Percentiles rank a stretch among this genome's conserved stretches.
These are phyloP conservation scores for Chunga burmeisteri DNA, from an alignment of 2,113 vertebrate genomes.

Conservation along the genomic window DNA sequence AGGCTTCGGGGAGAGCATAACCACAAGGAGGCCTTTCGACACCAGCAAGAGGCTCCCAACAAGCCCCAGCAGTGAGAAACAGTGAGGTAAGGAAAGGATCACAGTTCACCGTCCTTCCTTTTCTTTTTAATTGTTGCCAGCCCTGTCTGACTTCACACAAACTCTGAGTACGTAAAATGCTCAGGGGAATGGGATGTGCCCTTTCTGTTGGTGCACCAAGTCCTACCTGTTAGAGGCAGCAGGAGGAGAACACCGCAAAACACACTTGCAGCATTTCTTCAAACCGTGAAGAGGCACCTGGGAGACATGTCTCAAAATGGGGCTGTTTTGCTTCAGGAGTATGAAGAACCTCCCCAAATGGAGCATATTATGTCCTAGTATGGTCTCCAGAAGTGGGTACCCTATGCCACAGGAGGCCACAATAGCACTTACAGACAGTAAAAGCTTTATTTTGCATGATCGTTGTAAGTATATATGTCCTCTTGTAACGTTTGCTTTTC, in stretches of 20 bases:
- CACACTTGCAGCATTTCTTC: not conserved
- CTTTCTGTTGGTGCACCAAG: too few relatives aligned
- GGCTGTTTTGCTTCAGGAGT: not conserved
- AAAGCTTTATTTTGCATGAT: not conserved
- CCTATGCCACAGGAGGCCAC: not conserved
- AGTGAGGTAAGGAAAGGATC: not conserved
- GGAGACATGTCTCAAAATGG: not conserved
- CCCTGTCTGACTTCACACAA: not conserved
- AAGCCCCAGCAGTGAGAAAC: not conserved
- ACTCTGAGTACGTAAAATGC: accelerated
- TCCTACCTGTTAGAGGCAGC: not conserved
- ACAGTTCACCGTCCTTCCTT: accelerated
- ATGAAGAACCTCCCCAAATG: not conserved
- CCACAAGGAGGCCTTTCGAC: accelerated
- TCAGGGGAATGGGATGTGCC: too few relatives aligned
- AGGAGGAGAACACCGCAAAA: not conserved
- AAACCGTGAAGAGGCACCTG: not conserved
- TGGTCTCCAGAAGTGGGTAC: not conserved
- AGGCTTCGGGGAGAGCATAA: too few relatives aligned
- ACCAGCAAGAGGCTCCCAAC: accelerated
- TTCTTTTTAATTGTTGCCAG: not conserved
- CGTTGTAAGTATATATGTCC: accelerated
- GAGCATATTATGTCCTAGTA: not conserved
- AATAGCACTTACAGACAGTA: not conserved
- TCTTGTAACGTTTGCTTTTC: not conserved